Base-by-base conservation (phyloP, 2,797 vertebrate genomes). In the Notolabrus celidotus region DNA sequence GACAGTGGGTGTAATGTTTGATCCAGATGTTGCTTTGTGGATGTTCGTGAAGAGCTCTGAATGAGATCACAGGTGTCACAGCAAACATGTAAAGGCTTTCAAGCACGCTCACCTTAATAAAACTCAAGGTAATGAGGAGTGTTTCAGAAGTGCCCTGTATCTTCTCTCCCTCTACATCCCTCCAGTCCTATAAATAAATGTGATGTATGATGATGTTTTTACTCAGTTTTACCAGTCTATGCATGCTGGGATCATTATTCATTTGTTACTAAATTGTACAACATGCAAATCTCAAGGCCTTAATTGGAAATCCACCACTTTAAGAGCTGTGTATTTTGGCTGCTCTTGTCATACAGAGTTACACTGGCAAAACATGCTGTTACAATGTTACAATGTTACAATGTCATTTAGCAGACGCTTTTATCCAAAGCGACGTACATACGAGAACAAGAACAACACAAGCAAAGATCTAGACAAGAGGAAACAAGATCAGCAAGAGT, bases 31-130 rank as follows among this genome's bases (percentile, higher is more conserved):
- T 25, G 36, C 23, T 51, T 50, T 77, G 22, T 68, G 23, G 58
- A 46, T 50, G 47, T 65, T 47, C 8, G 10, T 45, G 16, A 46
- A 49, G n/a, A 47, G 51, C 45, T 54, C 55, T 60, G 47, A 63
- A 46, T 59, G n/a, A n/a, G n/a, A 80, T 61, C 36, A 46, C 50
- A 73, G 57, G 67, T 60, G 14, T 72, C 19, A 53, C 10, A 56
- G 43, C 39, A 46, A 47, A 56, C 61, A 47, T 36, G 33, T 17
- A 16, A 16, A 66, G 31, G 5, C 38, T 29, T 29, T 33, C 14
- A 52, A 25, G 71, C 43, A 47, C 10, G 1, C 25, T 74, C 53
- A 49, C 33, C 10, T 58, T 38, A 10, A 65, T 56, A 15, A 12
- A 34, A 45, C 43, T 15, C 65, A 10, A 62, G 15, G 43, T 11